phyloP scores from a whole-genome alignment of 35 echinoderm and acorn worm species.

The Hemicentrotus pulcherrimus region DNA sequence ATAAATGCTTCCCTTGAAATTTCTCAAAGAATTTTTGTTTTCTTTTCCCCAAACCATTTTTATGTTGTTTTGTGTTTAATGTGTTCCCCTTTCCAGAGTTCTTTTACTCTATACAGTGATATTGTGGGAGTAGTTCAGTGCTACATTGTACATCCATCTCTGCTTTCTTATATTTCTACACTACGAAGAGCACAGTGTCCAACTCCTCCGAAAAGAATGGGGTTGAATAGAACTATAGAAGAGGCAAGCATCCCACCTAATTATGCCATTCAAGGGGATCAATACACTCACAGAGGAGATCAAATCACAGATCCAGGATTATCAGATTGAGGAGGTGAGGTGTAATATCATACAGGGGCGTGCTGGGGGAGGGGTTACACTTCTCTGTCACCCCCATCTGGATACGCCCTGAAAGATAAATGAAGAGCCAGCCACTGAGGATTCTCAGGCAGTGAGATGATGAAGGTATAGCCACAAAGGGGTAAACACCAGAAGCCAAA shows the following conservation, averaged over 20 bases:
- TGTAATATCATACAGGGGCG: too few species aligned
- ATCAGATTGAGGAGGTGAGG: not conserved
- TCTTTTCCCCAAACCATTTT: too few species aligned
- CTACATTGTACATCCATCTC: not conserved
- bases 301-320: not conserved
- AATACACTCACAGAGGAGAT: not conserved
- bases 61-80: too few species aligned
- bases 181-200: not conserved
- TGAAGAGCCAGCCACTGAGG: not conserved
- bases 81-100: not conserved
- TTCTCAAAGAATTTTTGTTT: too few species aligned
- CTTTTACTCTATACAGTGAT: not conserved
- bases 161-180: not conserved
- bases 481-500: not conserved
- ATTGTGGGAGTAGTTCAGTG: not conserved
- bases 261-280: not conserved
- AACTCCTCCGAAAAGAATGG: not conserved
- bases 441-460: not conserved
- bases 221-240: not conserved
- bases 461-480: not conserved
- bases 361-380: not conserved
- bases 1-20: too few species aligned
- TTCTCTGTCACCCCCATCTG: not conserved
- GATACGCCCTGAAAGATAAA: not conserved
- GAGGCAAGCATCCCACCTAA: not conserved